These are phyloP conservation scores for Alloplasta piceator DNA, from an alignment of 2,888 invertebrate species.

Conservation along the genomic window DNA sequence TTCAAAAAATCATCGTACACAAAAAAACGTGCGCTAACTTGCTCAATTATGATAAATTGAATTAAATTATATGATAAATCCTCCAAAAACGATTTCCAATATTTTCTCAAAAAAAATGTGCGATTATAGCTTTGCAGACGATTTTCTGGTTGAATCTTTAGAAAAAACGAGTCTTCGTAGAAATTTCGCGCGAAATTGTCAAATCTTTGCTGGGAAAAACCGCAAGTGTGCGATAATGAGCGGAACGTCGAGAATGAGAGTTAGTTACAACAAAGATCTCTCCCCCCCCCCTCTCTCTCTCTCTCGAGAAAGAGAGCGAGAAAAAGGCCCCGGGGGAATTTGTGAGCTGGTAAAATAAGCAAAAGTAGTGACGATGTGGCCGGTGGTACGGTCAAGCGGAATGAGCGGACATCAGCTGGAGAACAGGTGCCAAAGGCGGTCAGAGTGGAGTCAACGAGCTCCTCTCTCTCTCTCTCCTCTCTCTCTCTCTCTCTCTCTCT, in stretches of 20 bases:
- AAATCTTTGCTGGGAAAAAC: too few species aligned
- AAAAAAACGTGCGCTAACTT: too few species aligned
- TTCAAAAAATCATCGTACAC: too few species aligned
- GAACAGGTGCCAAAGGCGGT: constrained; percentile 80
- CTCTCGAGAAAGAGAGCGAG: not conserved
- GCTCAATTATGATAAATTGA: too few species aligned
- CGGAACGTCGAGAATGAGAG: constrained; percentile 12
- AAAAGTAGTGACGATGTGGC: constrained; percentile 14
- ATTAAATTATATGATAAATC: too few species aligned
- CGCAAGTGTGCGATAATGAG: too few species aligned
- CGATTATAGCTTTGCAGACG: too few species aligned
- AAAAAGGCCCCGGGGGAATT: not conserved
- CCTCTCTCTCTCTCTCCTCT: not conserved
- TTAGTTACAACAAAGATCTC: constrained; percentile 4
- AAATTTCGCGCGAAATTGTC: too few species aligned
- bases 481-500: constrained; percentile 27
- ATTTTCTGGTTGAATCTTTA: too few species aligned
- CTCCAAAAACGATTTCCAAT: not conserved
- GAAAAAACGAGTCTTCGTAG: too few species aligned
- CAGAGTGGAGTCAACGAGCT: constrained; percentile 61
- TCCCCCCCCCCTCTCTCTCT: not conserved
- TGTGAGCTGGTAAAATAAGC: not conserved
- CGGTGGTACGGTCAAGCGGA: constrained; percentile 12
- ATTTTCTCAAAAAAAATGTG: not conserved
- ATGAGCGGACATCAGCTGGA: constrained; percentile 80